Base-by-base conservation (phyloP, 2,797 vertebrate species). In the Chrysocyon brachyurus region DNA sequence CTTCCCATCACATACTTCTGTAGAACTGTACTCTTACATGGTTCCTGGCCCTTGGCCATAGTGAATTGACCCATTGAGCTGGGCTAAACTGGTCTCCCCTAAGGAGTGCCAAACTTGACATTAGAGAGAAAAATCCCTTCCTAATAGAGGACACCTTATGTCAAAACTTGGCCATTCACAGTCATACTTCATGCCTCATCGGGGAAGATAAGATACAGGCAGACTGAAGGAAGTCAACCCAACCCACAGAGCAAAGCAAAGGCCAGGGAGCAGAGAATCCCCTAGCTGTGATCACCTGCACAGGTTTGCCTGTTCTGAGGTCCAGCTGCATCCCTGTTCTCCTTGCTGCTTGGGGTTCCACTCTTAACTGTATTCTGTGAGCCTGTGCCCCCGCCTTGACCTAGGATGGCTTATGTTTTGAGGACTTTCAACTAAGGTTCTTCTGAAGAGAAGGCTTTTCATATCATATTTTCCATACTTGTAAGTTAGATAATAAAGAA, bases 181-280 rank as follows among this genome's bases (percentile, higher is more conserved):
- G 2, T 36, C 24, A 46, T 24, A 33, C n/a, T 21, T 3, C 49
- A 31, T 46, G 24, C 2, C 36, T 28, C 1, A 36, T 2, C 10
- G 19, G 26, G 14, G 11, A 70, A 15, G 2, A 26, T 15, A 3
- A 2, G 12, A 12, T 7, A 1, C 2, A 36, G 46, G 2, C 4
- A 24, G 22, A 40, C 1, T 28, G 3, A 52, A 22, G 12, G 57
- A 77, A 77, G 1, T 61, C 26, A 36, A 61, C 21, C 10, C 26
- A 36, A 61, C 21, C 10, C 46, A 14, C 28, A 33, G 10, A 21
- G 17, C 6, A 31, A 31, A 82, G 21, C 22, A 14, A 61, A 63
- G 40, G 24, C 15, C 40, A 1, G 4, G 10, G 40, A 36, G 26
- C 10, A 57, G 2, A 0, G 2, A 6, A 4, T 0, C 1, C 2